Evolutionary conservation across 1,140 invertebrate genomes (phyloP), one percentile per base, ranked within the genome.

Genomic region (Drosophila nasuta): DNA sequence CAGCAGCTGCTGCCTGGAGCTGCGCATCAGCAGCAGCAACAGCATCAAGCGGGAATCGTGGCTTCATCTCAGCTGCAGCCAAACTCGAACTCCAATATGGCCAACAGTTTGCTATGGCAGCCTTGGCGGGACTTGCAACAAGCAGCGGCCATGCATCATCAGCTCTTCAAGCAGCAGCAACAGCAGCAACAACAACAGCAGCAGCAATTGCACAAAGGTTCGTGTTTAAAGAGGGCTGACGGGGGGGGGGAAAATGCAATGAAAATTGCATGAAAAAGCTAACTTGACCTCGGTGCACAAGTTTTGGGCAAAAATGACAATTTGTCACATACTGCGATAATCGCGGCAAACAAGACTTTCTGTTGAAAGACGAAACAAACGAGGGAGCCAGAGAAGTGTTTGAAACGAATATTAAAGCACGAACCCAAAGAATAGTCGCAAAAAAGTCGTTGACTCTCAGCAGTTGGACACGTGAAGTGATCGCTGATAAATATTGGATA

Each of bases 121-220:
- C 91, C 91, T 0, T 92, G 91, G 91, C 81, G 81, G 11, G 91
- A 92, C 72, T 65, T 92, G 10, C 85, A 91, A 59, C 90, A 91
- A 48, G 89, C 85, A 8, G 89, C 89, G 7, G 90, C 90, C 25
- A 86, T 91, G 66, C 90, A 91, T 54, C 90, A 91, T 48, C 91
- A 87, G 62, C 81, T 92, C 35, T 91, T 85, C 76, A 80, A 75
- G 52, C 90, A 92, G 43, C 90, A 91, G 17, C 88, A 90, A 15
- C 80, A 87, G 5, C 77, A 76, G 7, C 62, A 72, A n/a, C 68
- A 79, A n/a, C 59, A 60, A 1, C 79, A 41, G 38, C 41, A 78
- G 17, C 76, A 79, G 30, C 73, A 75, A 85, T 81, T 91, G 60
- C 83, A 83, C 41, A 92, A 92, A 92, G 91, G 91, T 92, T 81